Evolutionary conservation across 2,113 vertebrate genomes (phyloP).

Genomic region (Aramus guarauna): DNA sequence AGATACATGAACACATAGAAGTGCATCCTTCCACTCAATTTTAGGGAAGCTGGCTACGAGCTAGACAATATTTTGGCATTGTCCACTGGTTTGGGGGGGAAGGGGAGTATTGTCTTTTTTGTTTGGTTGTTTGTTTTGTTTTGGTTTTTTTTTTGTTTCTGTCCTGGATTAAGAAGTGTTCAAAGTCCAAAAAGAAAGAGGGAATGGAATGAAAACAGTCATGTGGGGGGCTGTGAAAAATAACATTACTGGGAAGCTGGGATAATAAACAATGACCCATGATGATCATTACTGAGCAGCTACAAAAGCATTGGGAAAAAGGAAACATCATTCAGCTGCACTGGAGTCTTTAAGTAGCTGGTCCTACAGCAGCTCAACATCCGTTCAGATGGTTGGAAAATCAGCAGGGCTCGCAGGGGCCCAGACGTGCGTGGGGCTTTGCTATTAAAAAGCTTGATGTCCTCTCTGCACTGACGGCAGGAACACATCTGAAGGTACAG

Average conservation of each 20-base stretch:
- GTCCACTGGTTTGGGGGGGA: rapidly evolving
- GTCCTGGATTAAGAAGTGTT: background rate
- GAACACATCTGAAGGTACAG: background rate
- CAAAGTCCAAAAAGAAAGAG: background rate
- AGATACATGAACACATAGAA: background rate
- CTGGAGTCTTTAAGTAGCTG: background rate
- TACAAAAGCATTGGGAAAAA: conserved; percentile 9
- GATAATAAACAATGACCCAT: conserved; percentile 50
- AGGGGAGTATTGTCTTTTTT: background rate
- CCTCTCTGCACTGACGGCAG: background rate
- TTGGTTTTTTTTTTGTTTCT: background rate
- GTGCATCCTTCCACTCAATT: background rate
- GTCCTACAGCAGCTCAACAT: background rate
- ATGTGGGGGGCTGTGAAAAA: conserved; percentile 2
- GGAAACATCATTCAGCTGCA: background rate
- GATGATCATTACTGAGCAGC: background rate
- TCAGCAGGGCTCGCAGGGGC: background rate
- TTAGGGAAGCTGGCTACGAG: background rate
- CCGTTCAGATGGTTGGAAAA: conserved; percentile 3
- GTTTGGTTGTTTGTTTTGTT: background rate
- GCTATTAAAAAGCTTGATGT: background rate
- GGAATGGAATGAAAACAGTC: conserved; percentile 46
- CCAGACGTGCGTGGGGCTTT: background rate
- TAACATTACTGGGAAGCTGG: conserved; percentile 12
- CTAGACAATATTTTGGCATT: background rate